Evolutionary conservation across 2,113 vertebrate genomes (phyloP).

Genomic region (Speoplatyrhinus poulsoni): DNA sequence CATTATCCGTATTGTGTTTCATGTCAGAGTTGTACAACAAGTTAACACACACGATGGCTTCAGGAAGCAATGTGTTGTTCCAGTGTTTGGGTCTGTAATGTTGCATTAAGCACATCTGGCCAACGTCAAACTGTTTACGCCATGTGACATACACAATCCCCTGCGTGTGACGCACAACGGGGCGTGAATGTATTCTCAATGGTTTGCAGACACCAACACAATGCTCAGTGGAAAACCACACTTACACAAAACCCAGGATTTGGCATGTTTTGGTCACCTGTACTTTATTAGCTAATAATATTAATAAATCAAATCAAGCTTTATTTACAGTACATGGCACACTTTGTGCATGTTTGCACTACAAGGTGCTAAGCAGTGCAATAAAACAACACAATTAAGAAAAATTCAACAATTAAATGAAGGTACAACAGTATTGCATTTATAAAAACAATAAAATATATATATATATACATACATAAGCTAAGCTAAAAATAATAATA

Average conservation of each 20-base stretch:
- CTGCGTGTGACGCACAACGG: neutral
- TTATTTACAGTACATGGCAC: too few relatives aligned
- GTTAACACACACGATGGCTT: constrained; percentile 1
- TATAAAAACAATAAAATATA: too few relatives aligned
- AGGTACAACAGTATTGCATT: too few relatives aligned
- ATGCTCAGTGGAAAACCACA: neutral
- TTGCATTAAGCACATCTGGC: neutral
- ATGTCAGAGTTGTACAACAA: constrained; percentile 5
- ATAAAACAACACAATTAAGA: too few relatives aligned
- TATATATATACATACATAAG: too few relatives aligned
- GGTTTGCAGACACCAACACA: neutral
- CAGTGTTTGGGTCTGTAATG: neutral
- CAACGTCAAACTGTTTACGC: constrained; percentile 16
- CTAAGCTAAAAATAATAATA: too few relatives aligned
- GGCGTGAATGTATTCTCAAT: neutral
- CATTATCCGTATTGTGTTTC: constrained; percentile 14
- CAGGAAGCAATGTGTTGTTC: neutral
- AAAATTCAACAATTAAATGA: too few relatives aligned
- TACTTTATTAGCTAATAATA: neutral
- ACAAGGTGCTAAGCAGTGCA: too few relatives aligned
- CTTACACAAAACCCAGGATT: neutral
- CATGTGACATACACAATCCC: neutral
- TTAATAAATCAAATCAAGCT: neutral
- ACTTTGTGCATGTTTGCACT: too few relatives aligned
- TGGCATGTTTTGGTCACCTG: too few relatives aligned